Percentiles rank a stretch among this genome's conserved stretches.
These are phyloP conservation scores for Rhadinocentrus ornatus DNA, from an alignment of 2,797 vertebrate species.

Conservation along the genomic window DNA sequence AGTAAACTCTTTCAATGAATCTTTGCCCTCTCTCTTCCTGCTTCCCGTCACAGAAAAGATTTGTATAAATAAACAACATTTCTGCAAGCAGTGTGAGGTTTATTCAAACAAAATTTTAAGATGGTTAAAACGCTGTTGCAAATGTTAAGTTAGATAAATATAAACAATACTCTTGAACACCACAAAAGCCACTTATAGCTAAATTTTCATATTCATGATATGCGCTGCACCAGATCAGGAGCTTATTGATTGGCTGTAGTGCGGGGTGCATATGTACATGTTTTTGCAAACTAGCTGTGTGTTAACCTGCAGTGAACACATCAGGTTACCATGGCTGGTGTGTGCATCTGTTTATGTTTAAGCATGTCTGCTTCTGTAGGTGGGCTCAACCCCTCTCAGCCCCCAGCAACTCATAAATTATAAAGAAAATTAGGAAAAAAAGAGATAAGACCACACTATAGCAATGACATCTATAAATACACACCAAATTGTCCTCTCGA, in stretches of 20 bases:
- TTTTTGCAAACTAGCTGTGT: conserved; percentile 42
- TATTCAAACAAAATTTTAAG: conserved; percentile 16
- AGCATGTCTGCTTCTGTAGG: conserved; percentile 26
- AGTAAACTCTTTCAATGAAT: conserved; percentile 43
- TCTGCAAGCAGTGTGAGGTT: conserved; percentile 8
- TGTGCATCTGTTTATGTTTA: conserved; percentile 29
- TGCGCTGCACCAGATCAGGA: background rate
- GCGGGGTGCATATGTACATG: background rate
- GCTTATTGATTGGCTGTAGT: conserved; percentile 28
- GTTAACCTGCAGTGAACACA: conserved; percentile 53
- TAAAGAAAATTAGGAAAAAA: conserved; percentile 62
- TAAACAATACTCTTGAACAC: conserved; percentile 24
- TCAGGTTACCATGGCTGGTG: conserved; percentile 56
- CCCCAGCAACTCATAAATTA: conserved; percentile 80
- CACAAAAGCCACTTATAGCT: conserved; percentile 51
- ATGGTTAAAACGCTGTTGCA: conserved; percentile 29
- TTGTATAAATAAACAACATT: conserved; percentile 14
- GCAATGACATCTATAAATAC: conserved; percentile 79
- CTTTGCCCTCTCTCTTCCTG: conserved; percentile 33
- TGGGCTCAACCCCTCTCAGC: conserved; percentile 58
- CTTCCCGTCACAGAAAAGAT: conserved; percentile 43
- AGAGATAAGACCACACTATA: conserved; percentile 63
- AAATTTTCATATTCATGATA: background rate
- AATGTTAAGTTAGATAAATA: conserved; percentile 30
- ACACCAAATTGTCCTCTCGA: conserved; percentile 66